Conservation (phyloP, 2,113 vertebrate genomes). For the Bubo bubo region DNA sequence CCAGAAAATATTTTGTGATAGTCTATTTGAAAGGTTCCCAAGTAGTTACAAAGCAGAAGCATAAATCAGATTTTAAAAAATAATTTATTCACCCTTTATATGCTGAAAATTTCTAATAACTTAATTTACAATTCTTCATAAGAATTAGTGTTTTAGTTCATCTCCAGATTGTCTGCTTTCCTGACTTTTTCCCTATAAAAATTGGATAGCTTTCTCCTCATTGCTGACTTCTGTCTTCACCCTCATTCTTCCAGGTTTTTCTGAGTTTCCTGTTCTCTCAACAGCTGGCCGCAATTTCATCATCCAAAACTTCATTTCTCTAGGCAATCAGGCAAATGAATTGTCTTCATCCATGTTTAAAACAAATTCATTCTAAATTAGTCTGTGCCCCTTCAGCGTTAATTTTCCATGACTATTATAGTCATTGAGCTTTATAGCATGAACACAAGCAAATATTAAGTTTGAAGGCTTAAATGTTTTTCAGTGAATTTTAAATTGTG, state of each 20-base stretch:
- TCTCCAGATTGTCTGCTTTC: background rate
- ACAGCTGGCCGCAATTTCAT: slow-evolving; percentile 59
- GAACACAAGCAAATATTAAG: slow-evolving; percentile 63
- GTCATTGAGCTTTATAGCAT: slow-evolving; percentile 60
- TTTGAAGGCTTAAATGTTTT: slow-evolving; percentile 40
- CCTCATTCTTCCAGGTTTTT: background rate
- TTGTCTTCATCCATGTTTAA: slow-evolving; percentile 60
- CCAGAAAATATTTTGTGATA: background rate
- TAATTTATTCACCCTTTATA: background rate
- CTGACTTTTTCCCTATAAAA: background rate
- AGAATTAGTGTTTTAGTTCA: background rate
- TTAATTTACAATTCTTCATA: background rate
- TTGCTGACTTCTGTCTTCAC: background rate
- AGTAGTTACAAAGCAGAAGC: background rate
- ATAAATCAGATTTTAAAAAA: background rate
- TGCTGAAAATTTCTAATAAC: background rate
- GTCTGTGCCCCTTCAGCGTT: slow-evolving; percentile 40
- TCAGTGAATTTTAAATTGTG: slow-evolving; percentile 9
- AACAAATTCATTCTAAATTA: slow-evolving; percentile 60
- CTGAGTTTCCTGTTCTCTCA: slow-evolving; percentile 30
- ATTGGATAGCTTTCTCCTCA: background rate
- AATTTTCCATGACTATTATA: slow-evolving; percentile 63
- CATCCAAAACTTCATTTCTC: slow-evolving; percentile 53
- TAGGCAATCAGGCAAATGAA: slow-evolving; percentile 57
- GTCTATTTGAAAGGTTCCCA: background rate